phyloP scores from a whole-genome alignment of 2,797 vertebrate species.

The Poecilia gillii region DNA sequence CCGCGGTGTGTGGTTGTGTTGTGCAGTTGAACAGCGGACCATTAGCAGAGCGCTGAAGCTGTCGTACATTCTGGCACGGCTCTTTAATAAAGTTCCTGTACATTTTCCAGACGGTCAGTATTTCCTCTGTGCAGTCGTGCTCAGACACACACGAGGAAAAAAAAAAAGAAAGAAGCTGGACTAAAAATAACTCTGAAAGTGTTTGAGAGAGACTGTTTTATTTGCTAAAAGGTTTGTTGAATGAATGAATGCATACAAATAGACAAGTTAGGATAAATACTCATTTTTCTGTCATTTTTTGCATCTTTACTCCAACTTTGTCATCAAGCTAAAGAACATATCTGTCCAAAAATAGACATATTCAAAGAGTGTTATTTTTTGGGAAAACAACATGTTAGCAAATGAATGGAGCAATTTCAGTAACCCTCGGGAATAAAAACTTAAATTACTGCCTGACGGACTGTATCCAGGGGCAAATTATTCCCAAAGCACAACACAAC shows the following conservation, averaged over 20 bases:
- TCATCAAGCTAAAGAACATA: not conserved
- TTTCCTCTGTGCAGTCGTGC: constrained; percentile 64
- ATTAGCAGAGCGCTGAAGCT: constrained; percentile 41
- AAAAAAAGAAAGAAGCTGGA: constrained; percentile 9
- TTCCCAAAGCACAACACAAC: constrained; percentile 4
- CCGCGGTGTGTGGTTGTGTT: constrained; percentile 21
- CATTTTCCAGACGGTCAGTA: constrained; percentile 72
- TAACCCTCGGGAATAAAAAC: not conserved
- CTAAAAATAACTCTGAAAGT: constrained; percentile 65
- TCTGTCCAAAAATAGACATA: not conserved
- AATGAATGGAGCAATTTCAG: not conserved
- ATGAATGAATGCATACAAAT: not conserved
- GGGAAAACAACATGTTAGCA: not conserved
- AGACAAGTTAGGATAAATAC: not conserved
- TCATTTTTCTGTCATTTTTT: constrained; percentile 16
- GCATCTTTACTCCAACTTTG: not conserved
- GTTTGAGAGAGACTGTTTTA: constrained; percentile 44
- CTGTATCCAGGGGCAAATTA: constrained; percentile 5
- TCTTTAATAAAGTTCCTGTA: constrained; percentile 53
- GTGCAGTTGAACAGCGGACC: constrained; percentile 33
- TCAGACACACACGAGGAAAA: constrained; percentile 19
- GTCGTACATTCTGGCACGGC: constrained; percentile 32
- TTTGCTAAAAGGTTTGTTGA: constrained; percentile 23
- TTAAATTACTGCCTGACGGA: constrained; percentile 17
- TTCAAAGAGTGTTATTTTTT: not conserved